Evolutionary conservation across 1,140 invertebrate genomes (phyloP), one percentile per base, ranked within the genome.

Genomic region (Danaus melanippus): DNA sequence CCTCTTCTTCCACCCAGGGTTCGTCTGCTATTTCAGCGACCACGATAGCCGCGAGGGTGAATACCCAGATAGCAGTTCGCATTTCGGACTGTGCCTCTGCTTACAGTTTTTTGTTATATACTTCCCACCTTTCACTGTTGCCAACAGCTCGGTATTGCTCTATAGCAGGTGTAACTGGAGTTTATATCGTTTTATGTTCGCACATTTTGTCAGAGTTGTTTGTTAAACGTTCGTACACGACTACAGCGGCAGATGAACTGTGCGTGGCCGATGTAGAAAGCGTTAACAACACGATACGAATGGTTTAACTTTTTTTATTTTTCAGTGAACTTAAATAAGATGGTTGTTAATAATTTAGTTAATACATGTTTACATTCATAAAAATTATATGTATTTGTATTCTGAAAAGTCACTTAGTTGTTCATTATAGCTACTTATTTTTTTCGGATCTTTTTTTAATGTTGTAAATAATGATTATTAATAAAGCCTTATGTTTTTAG

Each of bases 1-100:
- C 78, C 46, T 84, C 82, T 44, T 87, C 83, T 45, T 86, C 80
- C 5, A 82, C 72, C 75, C 76, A 78, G 1, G 79, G 73, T 42
- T 81, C 73, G 10, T 84, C 76, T 10, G 64, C 69, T 15, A 71
- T 53, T n/a, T 78, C 71, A 1, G 71, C 71, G 32, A 66, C 75
- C 39, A 71, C 74, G 46, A 66, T 55, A 12, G 66, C 71, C 54
- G 66, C 73, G n/a, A 78, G 56, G 42, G 68, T 48, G n/a, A 79
- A 55, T 43, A 81, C 50, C 64, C 66, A 76, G 62, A 81, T 53
- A 45, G 66, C 60, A 47, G 65, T 54, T 64, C 74, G 69, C 79
- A 84, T 84, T 49, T 70, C 63, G 67, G n/a, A 66, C 68, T 74
- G 58, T 70, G 66, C 59, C 64, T 62, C 49, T 59, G 66, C 58